Evolutionary conservation across 2,888 invertebrate species (phyloP).

Genomic region (Portevinia maculata): DNA sequence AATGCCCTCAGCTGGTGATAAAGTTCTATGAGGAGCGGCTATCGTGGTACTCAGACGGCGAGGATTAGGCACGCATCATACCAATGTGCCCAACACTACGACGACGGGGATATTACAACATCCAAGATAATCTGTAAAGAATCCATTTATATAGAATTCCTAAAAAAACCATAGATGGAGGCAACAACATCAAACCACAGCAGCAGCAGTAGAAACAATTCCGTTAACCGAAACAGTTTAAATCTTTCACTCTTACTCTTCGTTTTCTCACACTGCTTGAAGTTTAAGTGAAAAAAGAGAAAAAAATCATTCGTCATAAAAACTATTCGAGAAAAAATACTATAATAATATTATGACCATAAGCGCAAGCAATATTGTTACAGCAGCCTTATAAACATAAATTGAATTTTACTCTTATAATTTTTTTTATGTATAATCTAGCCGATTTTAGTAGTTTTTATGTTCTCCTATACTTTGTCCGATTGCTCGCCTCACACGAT

Average conservation of each 20-base stretch:
- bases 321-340: neutral
- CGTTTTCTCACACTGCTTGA: neutral
- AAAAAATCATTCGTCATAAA: constrained; percentile 1
- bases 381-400: constrained; percentile 30
- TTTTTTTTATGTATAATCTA: neutral
- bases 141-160: constrained; percentile 59
- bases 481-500: neutral
- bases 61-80: constrained; percentile 77
- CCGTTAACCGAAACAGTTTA: too few species aligned
- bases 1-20: constrained; percentile 97
- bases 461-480: constrained; percentile 1
- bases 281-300: constrained; percentile 18
- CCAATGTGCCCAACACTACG: constrained; percentile 10
- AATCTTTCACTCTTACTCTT: neutral
- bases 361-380: constrained; percentile 42
- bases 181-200: constrained; percentile 18
- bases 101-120: constrained; percentile 50
- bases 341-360: neutral
- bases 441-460: neutral
- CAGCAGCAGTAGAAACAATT: neutral
- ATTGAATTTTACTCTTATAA: constrained; percentile 32
- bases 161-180: constrained; percentile 50
- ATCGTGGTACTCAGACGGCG: constrained; percentile 94
- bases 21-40: constrained; percentile 97
- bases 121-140: constrained; percentile 61